Evolutionary conservation across 2,113 vertebrate species (phyloP).

Genomic region (Rattus norvegicus): DNA sequence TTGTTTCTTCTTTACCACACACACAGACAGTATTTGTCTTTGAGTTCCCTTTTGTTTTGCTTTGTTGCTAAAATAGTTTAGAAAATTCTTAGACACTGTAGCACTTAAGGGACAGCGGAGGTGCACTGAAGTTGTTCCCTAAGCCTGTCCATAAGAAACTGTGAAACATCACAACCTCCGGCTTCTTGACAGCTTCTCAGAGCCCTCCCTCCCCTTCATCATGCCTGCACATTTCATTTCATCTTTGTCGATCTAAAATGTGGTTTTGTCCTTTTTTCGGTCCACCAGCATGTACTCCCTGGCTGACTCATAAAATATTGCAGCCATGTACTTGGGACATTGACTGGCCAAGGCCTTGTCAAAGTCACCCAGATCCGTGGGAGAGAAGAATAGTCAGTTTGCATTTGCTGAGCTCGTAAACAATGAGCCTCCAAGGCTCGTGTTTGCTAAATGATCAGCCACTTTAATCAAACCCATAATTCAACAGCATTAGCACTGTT

Average conservation of each 20-base stretch:
- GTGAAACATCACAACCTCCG: neutral
- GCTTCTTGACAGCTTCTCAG: conserved; percentile 19
- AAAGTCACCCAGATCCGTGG: conserved; percentile 35
- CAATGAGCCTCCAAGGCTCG: neutral
- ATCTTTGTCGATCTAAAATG: neutral
- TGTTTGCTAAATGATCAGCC: conserved; percentile 41
- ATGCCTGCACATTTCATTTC: neutral
- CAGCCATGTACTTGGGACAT: neutral
- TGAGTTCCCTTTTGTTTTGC: neutral
- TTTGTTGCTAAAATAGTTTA: conserved; percentile 10
- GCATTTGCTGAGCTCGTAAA: conserved; percentile 57
- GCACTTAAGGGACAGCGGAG: conserved; percentile 25
- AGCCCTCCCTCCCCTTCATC: neutral
- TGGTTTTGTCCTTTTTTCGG: neutral
- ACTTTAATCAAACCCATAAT: conserved; percentile 68
- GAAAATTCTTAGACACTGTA: conserved; percentile 29
- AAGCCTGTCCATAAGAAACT: neutral
- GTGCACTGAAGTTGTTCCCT: conserved; percentile 15
- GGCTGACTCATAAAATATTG: neutral
- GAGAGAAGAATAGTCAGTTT: conserved; percentile 34
- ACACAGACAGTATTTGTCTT: neutral
- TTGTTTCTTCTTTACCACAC: neutral
- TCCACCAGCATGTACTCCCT: neutral
- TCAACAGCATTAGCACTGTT: conserved; percentile 8
- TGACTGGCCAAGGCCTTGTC: conserved; percentile 1